Percentiles rank a stretch among this genome's conserved stretches.
Evolutionary conservation across 2,113 vertebrate genomes (phyloP).

Genomic region (Reinhardtius hippoglossoides): DNA sequence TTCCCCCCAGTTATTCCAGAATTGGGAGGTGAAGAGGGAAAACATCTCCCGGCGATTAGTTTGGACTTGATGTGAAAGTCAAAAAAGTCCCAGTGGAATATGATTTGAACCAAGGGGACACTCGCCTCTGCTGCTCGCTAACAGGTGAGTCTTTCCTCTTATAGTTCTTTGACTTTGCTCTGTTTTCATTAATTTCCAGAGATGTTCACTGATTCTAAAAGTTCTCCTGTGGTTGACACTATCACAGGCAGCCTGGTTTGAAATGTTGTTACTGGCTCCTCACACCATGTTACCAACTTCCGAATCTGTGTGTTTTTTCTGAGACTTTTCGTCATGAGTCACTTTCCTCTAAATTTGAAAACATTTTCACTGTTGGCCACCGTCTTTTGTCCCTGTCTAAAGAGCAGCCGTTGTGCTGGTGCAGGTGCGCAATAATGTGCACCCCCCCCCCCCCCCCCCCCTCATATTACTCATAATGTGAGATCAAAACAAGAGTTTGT

Average conservation of each 20-base stretch:
- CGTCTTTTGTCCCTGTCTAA: constrained; percentile 41
- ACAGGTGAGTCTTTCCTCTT: constrained; percentile 63
- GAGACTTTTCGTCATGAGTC: constrained; percentile 56
- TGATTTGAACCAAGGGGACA: constrained; percentile 58
- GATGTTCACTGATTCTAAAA: neutral
- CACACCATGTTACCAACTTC: constrained; percentile 28
- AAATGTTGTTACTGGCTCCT: constrained; percentile 41
- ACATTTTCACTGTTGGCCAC: constrained; percentile 39
- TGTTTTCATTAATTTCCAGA: neutral
- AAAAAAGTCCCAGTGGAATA: constrained; percentile 36
- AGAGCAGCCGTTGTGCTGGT: constrained; percentile 7
- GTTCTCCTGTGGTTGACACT: neutral
- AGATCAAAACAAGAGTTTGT: neutral
- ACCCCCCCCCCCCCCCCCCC: neutral
- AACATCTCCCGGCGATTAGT: neutral
- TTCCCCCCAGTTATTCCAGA: neutral
- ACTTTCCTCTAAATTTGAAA: constrained; percentile 58
- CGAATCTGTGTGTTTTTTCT: constrained; percentile 36
- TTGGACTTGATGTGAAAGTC: constrained; percentile 43
- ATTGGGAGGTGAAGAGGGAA: neutral
- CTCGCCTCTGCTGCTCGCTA: constrained; percentile 2
- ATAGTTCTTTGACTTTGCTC: fast-evolving
- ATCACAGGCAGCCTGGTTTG: constrained; percentile 16
- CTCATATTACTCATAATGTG: constrained; percentile 36
- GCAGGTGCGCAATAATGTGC: constrained; percentile 60